Evolutionary conservation across 2,113 vertebrate genomes (phyloP).

Genomic region (Cephalopterus ornatus): DNA sequence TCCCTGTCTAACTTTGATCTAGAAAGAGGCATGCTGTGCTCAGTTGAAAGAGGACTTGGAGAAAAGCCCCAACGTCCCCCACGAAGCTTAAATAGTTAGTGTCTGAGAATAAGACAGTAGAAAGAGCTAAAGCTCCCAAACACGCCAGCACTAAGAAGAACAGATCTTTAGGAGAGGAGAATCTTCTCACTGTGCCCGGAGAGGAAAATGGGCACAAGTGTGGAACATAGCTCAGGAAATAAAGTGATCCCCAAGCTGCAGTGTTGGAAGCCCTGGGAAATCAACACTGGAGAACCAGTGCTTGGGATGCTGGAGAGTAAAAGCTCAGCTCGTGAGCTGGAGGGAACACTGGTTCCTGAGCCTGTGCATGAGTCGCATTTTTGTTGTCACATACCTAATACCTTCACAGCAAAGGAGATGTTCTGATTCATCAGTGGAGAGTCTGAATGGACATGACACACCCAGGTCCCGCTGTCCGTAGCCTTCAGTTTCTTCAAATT

Average conservation of each 20-base stretch:
- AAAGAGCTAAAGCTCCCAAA: neutral
- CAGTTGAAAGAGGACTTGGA: neutral
- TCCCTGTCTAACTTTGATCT: neutral
- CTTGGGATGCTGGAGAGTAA: neutral
- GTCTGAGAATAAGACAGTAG: neutral
- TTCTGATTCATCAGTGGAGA: neutral
- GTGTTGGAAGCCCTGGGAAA: neutral
- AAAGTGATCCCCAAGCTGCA: neutral
- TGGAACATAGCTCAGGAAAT: neutral
- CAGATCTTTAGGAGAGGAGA: neutral
- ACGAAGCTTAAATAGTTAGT: neutral
- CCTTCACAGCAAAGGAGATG: constrained; percentile 18
- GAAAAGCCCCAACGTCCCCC: neutral
- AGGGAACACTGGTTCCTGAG: neutral
- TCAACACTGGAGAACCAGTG: neutral
- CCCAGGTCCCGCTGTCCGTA: constrained; percentile 52
- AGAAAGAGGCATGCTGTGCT: neutral
- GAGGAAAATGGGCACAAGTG: neutral
- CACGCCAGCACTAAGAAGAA: neutral
- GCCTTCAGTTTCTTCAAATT: neutral
- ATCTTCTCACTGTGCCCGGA: neutral
- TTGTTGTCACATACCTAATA: constrained; percentile 66
- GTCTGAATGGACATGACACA: constrained; percentile 6
- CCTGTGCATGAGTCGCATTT: neutral
- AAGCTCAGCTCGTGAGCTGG: neutral